These are phyloP conservation scores for Conchocele bisecta DNA, from an alignment of 2,888 invertebrate genomes.

Conservation along the genomic window DNA sequence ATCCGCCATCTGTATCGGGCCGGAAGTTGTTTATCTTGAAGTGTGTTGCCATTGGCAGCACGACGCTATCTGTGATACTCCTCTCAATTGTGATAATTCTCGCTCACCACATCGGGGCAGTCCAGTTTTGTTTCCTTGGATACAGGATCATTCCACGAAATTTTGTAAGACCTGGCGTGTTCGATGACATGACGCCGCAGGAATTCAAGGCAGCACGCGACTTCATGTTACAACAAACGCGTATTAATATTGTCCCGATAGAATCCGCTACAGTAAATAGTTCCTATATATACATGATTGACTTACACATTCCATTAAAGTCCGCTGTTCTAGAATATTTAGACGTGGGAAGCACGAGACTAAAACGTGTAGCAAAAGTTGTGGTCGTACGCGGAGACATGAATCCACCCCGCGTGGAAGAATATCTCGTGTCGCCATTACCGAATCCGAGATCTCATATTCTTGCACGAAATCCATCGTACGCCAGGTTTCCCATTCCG, in stretches of 20 bases:
- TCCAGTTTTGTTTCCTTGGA: slow-evolving; percentile 64
- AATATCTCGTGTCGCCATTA: slow-evolving; percentile 74
- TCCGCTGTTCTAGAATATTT: slow-evolving; percentile 65
- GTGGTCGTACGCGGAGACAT: slow-evolving; percentile 73
- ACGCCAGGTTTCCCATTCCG: slow-evolving; percentile 68
- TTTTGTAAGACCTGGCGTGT: slow-evolving; percentile 65
- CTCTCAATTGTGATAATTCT: slow-evolving; percentile 52
- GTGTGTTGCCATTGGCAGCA: slow-evolving; percentile 37
- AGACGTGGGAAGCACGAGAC: slow-evolving; percentile 63
- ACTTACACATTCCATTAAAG: slow-evolving; percentile 70
- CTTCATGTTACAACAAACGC: slow-evolving; percentile 61
- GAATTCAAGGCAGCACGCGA: slow-evolving; percentile 69
- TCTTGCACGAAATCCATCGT: slow-evolving; percentile 67
- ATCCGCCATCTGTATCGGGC: too few relatives aligned
- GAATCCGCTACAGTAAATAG: slow-evolving; percentile 63
- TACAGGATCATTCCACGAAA: slow-evolving; percentile 54
- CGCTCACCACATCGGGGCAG: slow-evolving; percentile 44
- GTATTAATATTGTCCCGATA: slow-evolving; percentile 61
- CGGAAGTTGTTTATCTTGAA: slow-evolving; percentile 17
- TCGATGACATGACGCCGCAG: slow-evolving; percentile 69
- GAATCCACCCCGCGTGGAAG: slow-evolving; percentile 70
- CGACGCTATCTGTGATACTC: slow-evolving; percentile 51
- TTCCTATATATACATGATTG: slow-evolving; percentile 74
- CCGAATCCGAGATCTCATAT: slow-evolving; percentile 66
- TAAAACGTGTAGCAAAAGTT: slow-evolving; percentile 71